A percentile compares a stretch with the other conserved stretches of the same genome.
Conservation (phyloP, 2,113 vertebrate genomes). For the Etheostoma cragini region DNA sequence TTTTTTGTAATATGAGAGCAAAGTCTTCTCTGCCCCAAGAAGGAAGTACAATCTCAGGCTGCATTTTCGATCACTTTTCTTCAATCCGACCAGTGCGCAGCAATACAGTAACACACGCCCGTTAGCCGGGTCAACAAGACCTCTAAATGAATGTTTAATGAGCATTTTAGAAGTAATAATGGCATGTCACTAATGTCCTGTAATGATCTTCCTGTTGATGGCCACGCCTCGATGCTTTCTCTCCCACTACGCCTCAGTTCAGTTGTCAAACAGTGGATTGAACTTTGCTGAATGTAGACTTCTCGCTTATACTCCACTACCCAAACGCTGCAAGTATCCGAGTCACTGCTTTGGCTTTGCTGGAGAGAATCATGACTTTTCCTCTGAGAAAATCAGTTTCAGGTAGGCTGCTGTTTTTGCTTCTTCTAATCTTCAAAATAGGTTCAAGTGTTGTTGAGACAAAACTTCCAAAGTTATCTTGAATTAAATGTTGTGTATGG, state of each 20-base stretch:
- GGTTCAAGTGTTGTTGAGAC: fast-evolving
- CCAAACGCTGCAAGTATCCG: conserved; percentile 71
- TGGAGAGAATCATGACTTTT: conserved; percentile 90
- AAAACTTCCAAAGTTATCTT: not conserved
- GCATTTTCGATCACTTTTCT: conserved; percentile 71
- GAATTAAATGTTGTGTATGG: not conserved
- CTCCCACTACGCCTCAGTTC: conserved; percentile 88
- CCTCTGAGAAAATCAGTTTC: conserved; percentile 94
- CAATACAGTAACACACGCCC: conserved; percentile 63
- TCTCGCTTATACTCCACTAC: conserved; percentile 74
- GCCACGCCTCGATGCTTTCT: conserved; percentile 92
- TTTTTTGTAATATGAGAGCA: conserved; percentile 91
- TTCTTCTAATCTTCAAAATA: not conserved
- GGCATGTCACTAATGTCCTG: conserved; percentile 98
- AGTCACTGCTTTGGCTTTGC: conserved; percentile 72
- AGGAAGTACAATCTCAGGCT: conserved; percentile 80
- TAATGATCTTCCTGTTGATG: conserved; percentile 96
- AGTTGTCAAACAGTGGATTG: conserved; percentile 92
- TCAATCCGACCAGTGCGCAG: conserved; percentile 58
- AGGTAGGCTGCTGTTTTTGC: conserved; percentile 86
- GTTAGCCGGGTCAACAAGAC: conserved; percentile 89
- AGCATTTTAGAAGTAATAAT: conserved; percentile 95
- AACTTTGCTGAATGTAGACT: conserved; percentile 90
- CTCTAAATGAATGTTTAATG: conserved; percentile 98
- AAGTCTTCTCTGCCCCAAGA: conserved; percentile 84